These are phyloP conservation scores for Centropus bengalensis DNA, from an alignment of 2,113 vertebrate genomes.

Conservation along the genomic window DNA sequence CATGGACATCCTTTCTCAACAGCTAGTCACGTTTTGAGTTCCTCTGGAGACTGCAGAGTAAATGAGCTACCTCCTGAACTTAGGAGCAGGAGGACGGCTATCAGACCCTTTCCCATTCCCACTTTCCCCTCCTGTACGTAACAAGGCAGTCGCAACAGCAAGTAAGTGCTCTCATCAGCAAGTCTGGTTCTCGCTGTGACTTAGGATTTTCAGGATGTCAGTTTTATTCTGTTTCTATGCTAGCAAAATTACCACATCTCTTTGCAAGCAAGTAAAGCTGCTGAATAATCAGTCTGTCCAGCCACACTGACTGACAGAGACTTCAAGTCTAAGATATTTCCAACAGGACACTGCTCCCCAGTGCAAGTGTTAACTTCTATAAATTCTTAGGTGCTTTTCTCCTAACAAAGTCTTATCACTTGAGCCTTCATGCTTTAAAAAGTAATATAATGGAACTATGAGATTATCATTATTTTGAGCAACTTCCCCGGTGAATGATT, in stretches of 20 bases:
- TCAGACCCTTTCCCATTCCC: neutral
- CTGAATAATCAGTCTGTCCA: slow-evolving; percentile 19
- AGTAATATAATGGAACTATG: neutral
- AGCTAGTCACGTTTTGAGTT: neutral
- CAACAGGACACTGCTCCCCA: neutral
- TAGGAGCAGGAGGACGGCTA: neutral
- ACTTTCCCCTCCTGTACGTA: neutral
- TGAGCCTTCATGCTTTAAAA: neutral
- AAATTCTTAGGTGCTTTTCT: neutral
- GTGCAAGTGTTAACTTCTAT: neutral
- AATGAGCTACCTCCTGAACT: neutral
- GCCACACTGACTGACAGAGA: neutral
- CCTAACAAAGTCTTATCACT: neutral
- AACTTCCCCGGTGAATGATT: neutral
- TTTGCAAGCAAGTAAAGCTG: slow-evolving; percentile 29
- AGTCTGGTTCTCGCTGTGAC: neutral
- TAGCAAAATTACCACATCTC: neutral
- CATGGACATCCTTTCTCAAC: neutral
- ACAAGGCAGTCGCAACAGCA: neutral
- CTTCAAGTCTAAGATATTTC: neutral
- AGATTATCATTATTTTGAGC: neutral
- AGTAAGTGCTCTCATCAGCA: neutral
- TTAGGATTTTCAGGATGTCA: neutral
- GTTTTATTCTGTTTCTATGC: neutral
- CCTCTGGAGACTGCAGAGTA: neutral